Percentiles rank a stretch among this genome's conserved stretches.
These are phyloP conservation scores for Colistium nudipinnis DNA, from an alignment of 2,113 vertebrate genomes.

Conservation along the genomic window DNA sequence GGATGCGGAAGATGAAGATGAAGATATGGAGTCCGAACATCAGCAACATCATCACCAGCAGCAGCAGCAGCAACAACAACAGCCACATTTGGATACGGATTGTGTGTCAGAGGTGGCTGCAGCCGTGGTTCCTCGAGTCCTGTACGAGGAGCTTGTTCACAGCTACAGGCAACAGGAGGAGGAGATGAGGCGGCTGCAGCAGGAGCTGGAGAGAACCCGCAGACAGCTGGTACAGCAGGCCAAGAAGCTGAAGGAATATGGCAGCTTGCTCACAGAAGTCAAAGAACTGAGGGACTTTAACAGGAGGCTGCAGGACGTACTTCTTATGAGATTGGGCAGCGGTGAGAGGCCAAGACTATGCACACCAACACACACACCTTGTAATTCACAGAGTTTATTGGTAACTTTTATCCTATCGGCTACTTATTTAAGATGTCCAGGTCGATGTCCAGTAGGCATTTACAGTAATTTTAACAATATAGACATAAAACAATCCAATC, in stretches of 20 bases:
- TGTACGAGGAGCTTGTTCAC: slow-evolving; percentile 96
- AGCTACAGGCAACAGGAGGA: slow-evolving; percentile 98
- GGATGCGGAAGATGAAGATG: slow-evolving; percentile 79
- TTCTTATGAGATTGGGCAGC: slow-evolving; percentile 96
- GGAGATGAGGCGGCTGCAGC: slow-evolving; percentile 96
- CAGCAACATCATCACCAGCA: slow-evolving; percentile 67
- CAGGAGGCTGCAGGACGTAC: slow-evolving; percentile 95
- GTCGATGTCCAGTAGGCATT: not conserved
- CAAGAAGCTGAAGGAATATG: slow-evolving; percentile 98
- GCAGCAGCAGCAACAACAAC: slow-evolving; percentile 46
- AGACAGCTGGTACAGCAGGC: slow-evolving; percentile 97
- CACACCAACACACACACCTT: slow-evolving; percentile 12
- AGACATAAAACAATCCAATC: not conserved
- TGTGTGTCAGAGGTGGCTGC: slow-evolving; percentile 78
- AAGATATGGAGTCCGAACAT: slow-evolving; percentile 77
- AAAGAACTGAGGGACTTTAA: slow-evolving; percentile 99
- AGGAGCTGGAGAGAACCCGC: slow-evolving; percentile 96
- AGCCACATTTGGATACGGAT: slow-evolving; percentile 70
- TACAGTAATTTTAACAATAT: not conserved
- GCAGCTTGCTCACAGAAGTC: slow-evolving; percentile 95
- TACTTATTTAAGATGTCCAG: not conserved
- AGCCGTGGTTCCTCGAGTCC: slow-evolving; percentile 90
- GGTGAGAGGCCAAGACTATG: slow-evolving; percentile 81
- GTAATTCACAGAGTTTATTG: slow-evolving; percentile 1
- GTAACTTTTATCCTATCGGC: not conserved